Evolutionary conservation across 2,888 invertebrate species (phyloP).

Genomic region (Alcis repandata): DNA sequence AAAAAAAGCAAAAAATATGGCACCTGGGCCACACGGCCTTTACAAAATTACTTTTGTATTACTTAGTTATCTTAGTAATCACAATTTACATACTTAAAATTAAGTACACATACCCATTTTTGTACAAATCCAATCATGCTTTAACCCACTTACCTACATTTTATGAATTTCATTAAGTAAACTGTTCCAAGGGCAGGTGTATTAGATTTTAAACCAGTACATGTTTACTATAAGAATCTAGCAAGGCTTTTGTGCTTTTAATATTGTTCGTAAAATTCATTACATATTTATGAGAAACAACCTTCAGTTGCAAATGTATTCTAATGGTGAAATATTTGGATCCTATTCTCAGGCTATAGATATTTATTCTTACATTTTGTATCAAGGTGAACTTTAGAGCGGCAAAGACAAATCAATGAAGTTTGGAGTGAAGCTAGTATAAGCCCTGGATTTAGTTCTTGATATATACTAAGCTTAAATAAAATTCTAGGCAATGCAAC

Average conservation of each 20-base stretch:
- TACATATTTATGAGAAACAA: constrained; percentile 14
- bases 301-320: not conserved
- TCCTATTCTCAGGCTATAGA: not conserved
- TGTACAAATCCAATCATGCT: constrained; percentile 8
- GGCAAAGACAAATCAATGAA: not conserved
- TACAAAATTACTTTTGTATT: too few relatives aligned
- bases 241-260: not conserved
- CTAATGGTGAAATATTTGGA: not conserved
- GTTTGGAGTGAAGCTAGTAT: not conserved
- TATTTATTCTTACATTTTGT: not conserved
- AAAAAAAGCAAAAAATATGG: too few relatives aligned
- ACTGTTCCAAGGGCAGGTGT: constrained; percentile 17
- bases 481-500: too few relatives aligned
- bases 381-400: too few relatives aligned
- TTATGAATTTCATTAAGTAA: constrained; percentile 11
- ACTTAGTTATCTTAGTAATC: too few relatives aligned
- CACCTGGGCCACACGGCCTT: too few relatives aligned
- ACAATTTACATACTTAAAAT: too few relatives aligned
- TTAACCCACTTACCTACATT: constrained; percentile 30
- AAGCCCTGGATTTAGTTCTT: too few relatives aligned
- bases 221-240: not conserved
- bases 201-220: constrained; percentile 12
- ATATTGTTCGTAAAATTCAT: constrained; percentile 17
- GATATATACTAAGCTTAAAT: too few relatives aligned
- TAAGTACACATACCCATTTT: not conserved